Evolutionary conservation across 2,113 vertebrate species (phyloP), one percentile per base, ranked within the genome.

Genomic region (Lampris megalopsis): DNA sequence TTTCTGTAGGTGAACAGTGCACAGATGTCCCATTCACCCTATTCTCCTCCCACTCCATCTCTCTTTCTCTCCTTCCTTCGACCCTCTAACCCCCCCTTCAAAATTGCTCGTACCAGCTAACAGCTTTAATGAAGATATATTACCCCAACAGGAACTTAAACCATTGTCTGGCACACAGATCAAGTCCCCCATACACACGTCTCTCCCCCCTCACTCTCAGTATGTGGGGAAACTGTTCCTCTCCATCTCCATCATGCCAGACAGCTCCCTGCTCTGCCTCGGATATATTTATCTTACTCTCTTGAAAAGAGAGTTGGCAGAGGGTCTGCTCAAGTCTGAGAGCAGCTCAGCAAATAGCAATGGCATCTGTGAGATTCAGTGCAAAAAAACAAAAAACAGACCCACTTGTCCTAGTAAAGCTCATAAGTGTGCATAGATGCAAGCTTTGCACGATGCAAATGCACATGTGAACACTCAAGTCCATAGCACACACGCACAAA

Each of bases 1-100:
- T 68, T 83, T 68, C 75, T 68, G 73, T 86, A 89, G 83, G 88
- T 90, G 91, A 94, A 93, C 81, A 82, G 79, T 50, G 59, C 60
- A 66, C 85, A 81, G 63, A 82, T 88, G 88, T 90, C 84, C 79
- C 73, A 60, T 40, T 70, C 82, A 75, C 68, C 73, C 11, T 24
- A 49, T 61, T 49, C 75, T 75, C 72, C 79, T 75, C 68, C 71
- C 70, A 58, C 69, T 75, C 68, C 9, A 38, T 72, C 36, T 73
- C 61, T 37, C 54, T 53, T 63, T 67, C 50, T 69, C 47, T 56
- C 43, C 6, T 24, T 43, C 64, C 62, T 49, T 58, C 54, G 24
- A 24, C 65, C 24, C 57, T 13, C 37, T 0, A 8, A 1, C 47
- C 75, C 62, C 52, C 70, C 66, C 48, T 75, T 69, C 63, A 50